phyloP scores from a whole-genome alignment of 2,888 invertebrate genomes.

The Synanthedon formicaeformis region DNA sequence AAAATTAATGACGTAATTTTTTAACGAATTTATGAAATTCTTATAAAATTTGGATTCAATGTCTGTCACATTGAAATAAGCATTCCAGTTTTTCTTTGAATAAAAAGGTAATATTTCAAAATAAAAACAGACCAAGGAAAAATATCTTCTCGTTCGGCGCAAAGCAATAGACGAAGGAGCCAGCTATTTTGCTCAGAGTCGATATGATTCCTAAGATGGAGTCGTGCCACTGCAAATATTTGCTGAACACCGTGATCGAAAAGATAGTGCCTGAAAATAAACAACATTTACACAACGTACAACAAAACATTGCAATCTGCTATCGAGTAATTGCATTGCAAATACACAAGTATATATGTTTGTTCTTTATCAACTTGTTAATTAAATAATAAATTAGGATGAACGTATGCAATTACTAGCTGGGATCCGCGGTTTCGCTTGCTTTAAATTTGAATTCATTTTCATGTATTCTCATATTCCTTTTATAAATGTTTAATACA shows the following conservation, averaged over 20 bases:
- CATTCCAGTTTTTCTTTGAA: too few relatives aligned
- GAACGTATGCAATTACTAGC: too few relatives aligned
- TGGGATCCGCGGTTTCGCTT: too few relatives aligned
- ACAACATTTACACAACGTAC: background rate
- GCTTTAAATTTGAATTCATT: too few relatives aligned
- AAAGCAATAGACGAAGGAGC: constrained; percentile 80
- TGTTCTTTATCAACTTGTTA: background rate
- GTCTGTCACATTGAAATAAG: too few relatives aligned
- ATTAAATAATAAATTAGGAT: background rate
- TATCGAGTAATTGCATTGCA: background rate
- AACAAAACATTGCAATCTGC: background rate
- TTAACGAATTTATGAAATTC: too few relatives aligned
- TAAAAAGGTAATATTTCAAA: too few relatives aligned
- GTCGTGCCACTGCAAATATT: constrained; percentile 40
- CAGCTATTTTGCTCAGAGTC: constrained; percentile 79
- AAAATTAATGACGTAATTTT: too few relatives aligned
- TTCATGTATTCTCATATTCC: too few relatives aligned
- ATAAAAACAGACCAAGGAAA: constrained; percentile 68
- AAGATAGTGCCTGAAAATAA: constrained; percentile 44
- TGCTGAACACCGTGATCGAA: constrained; percentile 33
- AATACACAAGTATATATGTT: background rate
- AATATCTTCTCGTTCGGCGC: constrained; percentile 76
- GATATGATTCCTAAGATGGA: constrained; percentile 79
- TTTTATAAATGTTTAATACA: too few relatives aligned
- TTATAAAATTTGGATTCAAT: too few relatives aligned